phyloP scores from a whole-genome alignment of 2,113 vertebrate species.

The Thryonomys swinderianus region DNA sequence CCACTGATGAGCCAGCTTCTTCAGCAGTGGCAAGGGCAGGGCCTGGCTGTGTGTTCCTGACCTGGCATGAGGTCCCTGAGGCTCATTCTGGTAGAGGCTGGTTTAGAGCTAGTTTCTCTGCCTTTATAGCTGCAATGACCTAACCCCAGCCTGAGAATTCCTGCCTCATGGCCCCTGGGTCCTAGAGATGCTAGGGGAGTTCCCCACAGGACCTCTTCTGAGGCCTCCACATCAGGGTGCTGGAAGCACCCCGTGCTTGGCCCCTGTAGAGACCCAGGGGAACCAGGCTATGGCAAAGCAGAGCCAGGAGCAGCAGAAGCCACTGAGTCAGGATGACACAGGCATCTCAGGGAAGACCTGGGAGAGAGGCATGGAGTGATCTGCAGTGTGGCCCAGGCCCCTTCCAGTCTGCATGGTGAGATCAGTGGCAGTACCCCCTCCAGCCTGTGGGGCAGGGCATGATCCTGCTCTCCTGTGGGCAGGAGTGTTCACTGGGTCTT shows the following conservation, averaged over 20 bases:
- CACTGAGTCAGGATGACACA: background rate
- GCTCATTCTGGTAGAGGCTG: rapidly evolving
- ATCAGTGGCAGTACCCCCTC: background rate
- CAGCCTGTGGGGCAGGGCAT: background rate
- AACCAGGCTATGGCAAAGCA: background rate
- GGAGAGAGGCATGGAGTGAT: background rate
- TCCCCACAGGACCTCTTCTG: background rate
- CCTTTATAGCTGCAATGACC: rapidly evolving
- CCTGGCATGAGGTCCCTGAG: rapidly evolving
- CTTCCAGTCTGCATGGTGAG: background rate
- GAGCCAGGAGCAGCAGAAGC: background rate
- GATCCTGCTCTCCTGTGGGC: background rate
- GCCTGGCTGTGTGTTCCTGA: rapidly evolving
- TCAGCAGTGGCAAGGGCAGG: rapidly evolving
- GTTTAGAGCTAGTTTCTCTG: rapidly evolving
- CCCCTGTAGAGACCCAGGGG: rapidly evolving
- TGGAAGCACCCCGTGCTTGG: background rate
- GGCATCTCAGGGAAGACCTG: background rate
- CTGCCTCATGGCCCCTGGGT: rapidly evolving
- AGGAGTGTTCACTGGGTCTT: background rate
- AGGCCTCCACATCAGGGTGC: background rate
- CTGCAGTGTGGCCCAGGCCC: rapidly evolving
- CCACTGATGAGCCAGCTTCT: background rate
- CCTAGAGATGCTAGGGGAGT: too few species aligned
- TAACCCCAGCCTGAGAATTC: background rate